A percentile compares a stretch with the other conserved stretches of the same genome.
These are phyloP conservation scores for Anodontia alba DNA, from an alignment of 2,888 invertebrate genomes.

Conservation along the genomic window DNA sequence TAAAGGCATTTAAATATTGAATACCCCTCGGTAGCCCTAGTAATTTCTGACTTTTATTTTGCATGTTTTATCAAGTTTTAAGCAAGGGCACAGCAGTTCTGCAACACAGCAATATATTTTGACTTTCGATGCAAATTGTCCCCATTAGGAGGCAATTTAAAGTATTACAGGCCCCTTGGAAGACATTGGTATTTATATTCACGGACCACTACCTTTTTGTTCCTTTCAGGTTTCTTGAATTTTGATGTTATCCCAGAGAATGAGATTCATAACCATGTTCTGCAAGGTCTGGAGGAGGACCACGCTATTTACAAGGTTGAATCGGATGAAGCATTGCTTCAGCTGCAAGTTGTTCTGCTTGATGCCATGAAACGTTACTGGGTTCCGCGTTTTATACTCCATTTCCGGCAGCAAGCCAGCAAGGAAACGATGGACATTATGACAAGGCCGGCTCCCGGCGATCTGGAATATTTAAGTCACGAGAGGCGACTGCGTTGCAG, in stretches of 20 bases:
- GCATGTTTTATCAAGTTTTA: no score
- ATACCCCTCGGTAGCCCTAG: no score
- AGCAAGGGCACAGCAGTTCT: no score
- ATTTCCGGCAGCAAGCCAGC: slow-evolving; percentile 44
- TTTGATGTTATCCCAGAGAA: slow-evolving; percentile 62
- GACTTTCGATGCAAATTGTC: no score
- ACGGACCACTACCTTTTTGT: no score
- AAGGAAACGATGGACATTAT: slow-evolving; percentile 51
- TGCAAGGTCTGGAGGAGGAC: slow-evolving; percentile 19
- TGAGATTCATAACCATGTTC: slow-evolving; percentile 28
- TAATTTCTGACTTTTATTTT: no score
- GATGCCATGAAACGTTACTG: slow-evolving; percentile 66
- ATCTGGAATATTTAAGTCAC: slow-evolving; percentile 39
- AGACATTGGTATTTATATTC: no score
- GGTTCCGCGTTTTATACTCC: slow-evolving; percentile 68
- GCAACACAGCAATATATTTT: no score
- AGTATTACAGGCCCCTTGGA: no score
- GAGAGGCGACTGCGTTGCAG: slow-evolving; percentile 57
- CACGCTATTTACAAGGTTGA: slow-evolving; percentile 36
- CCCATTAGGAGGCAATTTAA: no score
- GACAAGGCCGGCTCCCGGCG: slow-evolving; percentile 54
- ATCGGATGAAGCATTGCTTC: slow-evolving; percentile 53
- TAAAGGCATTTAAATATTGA: no score
- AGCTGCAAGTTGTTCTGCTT: slow-evolving; percentile 64
- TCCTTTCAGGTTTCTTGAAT: slow-evolving; percentile 61